These are phyloP conservation scores for Nannoperca australis DNA, from an alignment of 2,797 vertebrate genomes.

Conservation along the genomic window DNA sequence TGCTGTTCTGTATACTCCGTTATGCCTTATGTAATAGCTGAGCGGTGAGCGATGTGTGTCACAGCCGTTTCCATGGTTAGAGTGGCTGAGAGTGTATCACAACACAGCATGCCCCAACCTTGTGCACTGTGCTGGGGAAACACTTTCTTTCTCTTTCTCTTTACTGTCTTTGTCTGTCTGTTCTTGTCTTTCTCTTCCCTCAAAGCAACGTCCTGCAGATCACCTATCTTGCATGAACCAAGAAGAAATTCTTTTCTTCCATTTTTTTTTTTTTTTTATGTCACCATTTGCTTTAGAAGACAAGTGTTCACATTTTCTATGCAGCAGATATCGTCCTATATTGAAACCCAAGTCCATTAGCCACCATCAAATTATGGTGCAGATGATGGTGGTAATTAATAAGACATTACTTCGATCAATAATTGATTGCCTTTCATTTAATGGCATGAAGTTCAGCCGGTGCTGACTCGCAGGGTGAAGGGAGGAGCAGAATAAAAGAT, in stretches of 20 bases:
- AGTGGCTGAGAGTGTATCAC: constrained; percentile 65
- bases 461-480: constrained; percentile 28
- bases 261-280: constrained; percentile 19
- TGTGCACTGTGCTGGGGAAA: constrained; percentile 40
- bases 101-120: constrained; percentile 64
- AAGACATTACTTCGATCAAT: constrained; percentile 73
- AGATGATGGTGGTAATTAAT: constrained; percentile 70
- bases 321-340: constrained; percentile 29
- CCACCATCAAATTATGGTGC: constrained; percentile 51
- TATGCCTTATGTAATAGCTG: constrained; percentile 78
- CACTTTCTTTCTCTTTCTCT: constrained; percentile 24
- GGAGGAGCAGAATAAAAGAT: constrained; percentile 26
- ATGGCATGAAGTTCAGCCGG: constrained; percentile 48
- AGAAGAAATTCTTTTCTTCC: constrained; percentile 7
- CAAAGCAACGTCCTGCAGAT: neutral
- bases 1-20: constrained; percentile 62
- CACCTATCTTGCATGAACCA: constrained; percentile 18
- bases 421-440: constrained; percentile 73
- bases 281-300: constrained; percentile 30
- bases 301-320: constrained; percentile 24
- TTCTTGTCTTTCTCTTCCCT: neutral
- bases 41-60: constrained; percentile 71
- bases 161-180: constrained; percentile 3
- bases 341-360: constrained; percentile 60
- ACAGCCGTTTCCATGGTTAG: constrained; percentile 79